Base-by-base conservation (phyloP, 2,113 vertebrate genomes). In the Pantherophis guttatus region DNA sequence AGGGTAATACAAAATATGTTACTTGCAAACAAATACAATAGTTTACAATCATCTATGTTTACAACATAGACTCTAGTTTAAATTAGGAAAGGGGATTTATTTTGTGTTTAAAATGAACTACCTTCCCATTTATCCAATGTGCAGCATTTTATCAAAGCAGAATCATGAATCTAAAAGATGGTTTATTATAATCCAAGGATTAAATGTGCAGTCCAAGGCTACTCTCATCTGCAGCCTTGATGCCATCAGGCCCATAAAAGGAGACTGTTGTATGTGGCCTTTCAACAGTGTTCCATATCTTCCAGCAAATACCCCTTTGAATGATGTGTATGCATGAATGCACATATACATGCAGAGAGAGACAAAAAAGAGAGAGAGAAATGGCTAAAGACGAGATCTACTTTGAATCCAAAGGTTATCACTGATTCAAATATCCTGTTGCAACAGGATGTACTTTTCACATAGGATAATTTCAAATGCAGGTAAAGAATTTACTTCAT, bases 1-100 rank as follows among this genome's bases (percentile, higher is more conserved):
- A 75, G 29, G 75, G 0, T 2, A 65, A 94, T 95, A 55, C 90
- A 92, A 95, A 97, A 92, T 87, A 54, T 1, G 95, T 90, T 23
- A 57, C 92, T 87, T 91, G 33, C 0, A 33, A 91, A 65, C 52
- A 88, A 88, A 81, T 11, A 53, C 48, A 93, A 50, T 87, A 26
- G 54, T 91, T 50, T 59, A 12, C 55, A 33, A 29, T 24, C 48
- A 48, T 59, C 10, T 33, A 5, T 2, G 12, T 58, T 86, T 44
- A 86, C 21, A 81, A 52, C 29, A 33, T 59, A 50, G 29, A 52
- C 19, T 92, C n/a, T 75, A 70, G 5, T 70, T 70, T 33, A 33
- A 75, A 75, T 33, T 75, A 75, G 13, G 65, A 2, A 75, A n/a
- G 13, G 26, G 5, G 5, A 62, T 91, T 52, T 53, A 87, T 59